A percentile compares a stretch with the other conserved stretches of the same genome.
These are phyloP conservation scores for Rhinichthys klamathensis DNA, from an alignment of 2,113 vertebrate genomes.

Conservation along the genomic window DNA sequence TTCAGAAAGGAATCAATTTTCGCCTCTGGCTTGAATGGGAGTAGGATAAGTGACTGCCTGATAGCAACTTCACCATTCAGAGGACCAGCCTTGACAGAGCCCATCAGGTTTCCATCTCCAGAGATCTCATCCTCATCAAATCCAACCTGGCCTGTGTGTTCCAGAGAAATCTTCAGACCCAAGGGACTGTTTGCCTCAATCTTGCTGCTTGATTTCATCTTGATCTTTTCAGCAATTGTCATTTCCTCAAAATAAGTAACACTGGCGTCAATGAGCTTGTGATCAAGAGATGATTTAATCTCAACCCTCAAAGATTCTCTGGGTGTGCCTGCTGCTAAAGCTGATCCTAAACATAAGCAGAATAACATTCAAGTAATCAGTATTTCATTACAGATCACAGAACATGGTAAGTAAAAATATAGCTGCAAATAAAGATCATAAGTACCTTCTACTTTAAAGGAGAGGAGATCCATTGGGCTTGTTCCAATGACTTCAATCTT, in stretches of 20 bases:
- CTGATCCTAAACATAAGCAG: conserved; percentile 77
- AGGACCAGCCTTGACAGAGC: conserved; percentile 74
- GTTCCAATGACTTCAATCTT: conserved; percentile 77
- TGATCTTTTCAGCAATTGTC: conserved; percentile 65
- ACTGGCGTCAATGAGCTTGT: conserved; percentile 82
- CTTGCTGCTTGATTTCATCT: conserved; percentile 73
- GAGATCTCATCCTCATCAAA: conserved; percentile 70
- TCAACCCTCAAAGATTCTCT: conserved; percentile 70
- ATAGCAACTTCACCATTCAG: conserved; percentile 73
- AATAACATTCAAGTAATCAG: background rate
- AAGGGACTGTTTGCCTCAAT: conserved; percentile 78
- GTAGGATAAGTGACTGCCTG: conserved; percentile 67
- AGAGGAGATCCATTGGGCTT: conserved; percentile 81
- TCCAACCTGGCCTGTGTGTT: conserved; percentile 68
- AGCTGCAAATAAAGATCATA: background rate
- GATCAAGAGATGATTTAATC: conserved; percentile 76
- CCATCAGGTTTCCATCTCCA: conserved; percentile 73
- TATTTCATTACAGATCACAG: background rate
- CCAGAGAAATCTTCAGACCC: conserved; percentile 76
- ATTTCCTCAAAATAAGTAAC: conserved; percentile 73
- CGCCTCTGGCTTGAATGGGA: conserved; percentile 69
- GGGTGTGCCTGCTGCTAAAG: conserved; percentile 69
- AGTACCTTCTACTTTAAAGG: conserved; percentile 84
- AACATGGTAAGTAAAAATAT: background rate
- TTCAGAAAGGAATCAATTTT: conserved; percentile 78